Percentiles rank a stretch among this genome's conserved stretches.
phyloP scores from a whole-genome alignment of 37 sponge, comb jelly and placozoan genomes.

The Theonella swinhoei region DNA sequence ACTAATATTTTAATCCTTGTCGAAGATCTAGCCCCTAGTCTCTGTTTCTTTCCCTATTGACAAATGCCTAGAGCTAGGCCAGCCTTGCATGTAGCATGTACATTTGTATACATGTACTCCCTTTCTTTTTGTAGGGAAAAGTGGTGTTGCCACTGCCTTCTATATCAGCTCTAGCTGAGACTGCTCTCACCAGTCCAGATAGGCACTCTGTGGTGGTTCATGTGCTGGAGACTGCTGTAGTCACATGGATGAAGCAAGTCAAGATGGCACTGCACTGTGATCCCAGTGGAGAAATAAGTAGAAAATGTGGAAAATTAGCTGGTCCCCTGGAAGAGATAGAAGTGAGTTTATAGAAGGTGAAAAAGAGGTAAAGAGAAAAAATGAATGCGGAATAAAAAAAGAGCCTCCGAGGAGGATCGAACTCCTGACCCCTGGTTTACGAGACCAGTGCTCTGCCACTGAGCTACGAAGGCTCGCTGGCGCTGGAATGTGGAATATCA shows the following conservation, averaged over 20 bases:
- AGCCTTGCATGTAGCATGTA: background rate
- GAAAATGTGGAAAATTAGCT: conserved; percentile 37
- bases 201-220: conserved; percentile 59
- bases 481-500: background rate
- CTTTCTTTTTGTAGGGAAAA: conserved; percentile 39
- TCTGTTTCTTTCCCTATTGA: no score
- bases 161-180: conserved; percentile 71
- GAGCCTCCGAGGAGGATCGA: conserved; percentile 86
- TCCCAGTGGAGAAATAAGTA: conserved; percentile 36
- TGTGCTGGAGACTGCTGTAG: conserved; percentile 84
- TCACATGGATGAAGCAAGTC: conserved; percentile 93
- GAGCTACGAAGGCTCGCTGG: conserved; percentile 72
- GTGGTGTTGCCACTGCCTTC: conserved; percentile 90
- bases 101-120: background rate
- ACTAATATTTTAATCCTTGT: no score
- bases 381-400: conserved; percentile 21
- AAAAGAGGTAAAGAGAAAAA: conserved; percentile 4
- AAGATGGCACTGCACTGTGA: conserved; percentile 79
- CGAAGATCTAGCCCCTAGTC: no score
- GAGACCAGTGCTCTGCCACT: conserved; percentile 93
- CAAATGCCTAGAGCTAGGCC: no score
- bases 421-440: conserved; percentile 93
- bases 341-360: conserved; percentile 22
- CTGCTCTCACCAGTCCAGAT: conserved; percentile 22
- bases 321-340: conserved; percentile 84